These are phyloP conservation scores for Drosophila testacea DNA, from an alignment of 2,888 invertebrate genomes.

Conservation along the genomic window DNA sequence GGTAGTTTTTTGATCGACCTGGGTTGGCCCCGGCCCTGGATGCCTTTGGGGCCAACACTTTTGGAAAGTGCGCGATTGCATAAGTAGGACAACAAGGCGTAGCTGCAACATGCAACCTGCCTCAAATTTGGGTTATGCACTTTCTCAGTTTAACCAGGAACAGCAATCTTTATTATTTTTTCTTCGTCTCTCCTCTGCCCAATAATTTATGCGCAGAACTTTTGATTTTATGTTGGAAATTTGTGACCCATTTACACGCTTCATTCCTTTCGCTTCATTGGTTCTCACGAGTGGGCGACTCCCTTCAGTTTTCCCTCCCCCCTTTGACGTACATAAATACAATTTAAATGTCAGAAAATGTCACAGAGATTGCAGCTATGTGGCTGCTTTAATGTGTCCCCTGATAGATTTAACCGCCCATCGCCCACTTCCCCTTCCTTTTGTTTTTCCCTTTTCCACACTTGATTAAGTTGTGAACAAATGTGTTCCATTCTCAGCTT, in stretches of 20 bases:
- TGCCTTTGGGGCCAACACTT: constrained; percentile 52
- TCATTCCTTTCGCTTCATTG: constrained; percentile 1
- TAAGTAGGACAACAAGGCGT: constrained; percentile 64
- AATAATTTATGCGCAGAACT: constrained; percentile 54
- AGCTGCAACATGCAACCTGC: constrained; percentile 26
- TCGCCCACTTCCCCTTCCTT: background rate
- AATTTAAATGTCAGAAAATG: constrained; percentile 64
- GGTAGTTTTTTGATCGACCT: constrained; percentile 28
- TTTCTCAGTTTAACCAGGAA: constrained; percentile 36
- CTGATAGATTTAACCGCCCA: constrained; percentile 8
- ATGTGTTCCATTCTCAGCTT: constrained; percentile 36
- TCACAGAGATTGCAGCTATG: constrained; percentile 49
- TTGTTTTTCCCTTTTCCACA: constrained; percentile 2
- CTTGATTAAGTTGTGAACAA: constrained; percentile 33
- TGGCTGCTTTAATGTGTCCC: constrained; percentile 34
- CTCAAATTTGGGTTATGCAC: constrained; percentile 53
- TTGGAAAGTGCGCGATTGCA: constrained; percentile 58
- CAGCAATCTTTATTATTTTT: constrained; percentile 4
- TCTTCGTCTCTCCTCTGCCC: background rate
- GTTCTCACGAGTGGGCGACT: constrained; percentile 36
- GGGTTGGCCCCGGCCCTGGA: constrained; percentile 55
- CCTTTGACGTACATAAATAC: constrained; percentile 10
- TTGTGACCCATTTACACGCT: constrained; percentile 48
- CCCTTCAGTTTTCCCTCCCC: background rate
- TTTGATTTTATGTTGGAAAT: constrained; percentile 44